phyloP scores from a whole-genome alignment of 2,888 invertebrate species.

The Leucophenga montana region DNA sequence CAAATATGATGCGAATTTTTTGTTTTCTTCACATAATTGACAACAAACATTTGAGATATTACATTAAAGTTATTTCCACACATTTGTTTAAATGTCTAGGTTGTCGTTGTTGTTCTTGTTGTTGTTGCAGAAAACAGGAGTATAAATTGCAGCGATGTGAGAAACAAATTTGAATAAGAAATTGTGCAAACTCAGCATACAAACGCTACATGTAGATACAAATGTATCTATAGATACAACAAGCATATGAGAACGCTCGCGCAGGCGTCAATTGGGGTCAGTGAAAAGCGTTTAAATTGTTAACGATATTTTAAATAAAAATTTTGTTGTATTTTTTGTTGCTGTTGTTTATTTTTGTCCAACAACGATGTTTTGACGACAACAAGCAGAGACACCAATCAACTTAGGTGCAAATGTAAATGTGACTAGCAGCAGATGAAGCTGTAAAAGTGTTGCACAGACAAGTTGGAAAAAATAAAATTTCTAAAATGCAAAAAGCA shows the following conservation, averaged over 20 bases:
- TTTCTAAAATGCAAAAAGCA: constrained; percentile 28
- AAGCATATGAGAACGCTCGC: constrained; percentile 27
- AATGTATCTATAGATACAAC: constrained; percentile 39
- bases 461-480: constrained; percentile 12
- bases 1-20: too few relatives aligned
- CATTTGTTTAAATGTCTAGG: constrained; percentile 5
- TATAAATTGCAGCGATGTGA: too few relatives aligned
- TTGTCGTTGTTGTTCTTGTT: constrained; percentile 5
- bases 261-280: constrained; percentile 67
- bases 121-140: not conserved
- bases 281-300: constrained; percentile 70
- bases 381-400: constrained; percentile 21
- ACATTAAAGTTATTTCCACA: not conserved
- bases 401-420: not conserved
- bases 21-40: too few relatives aligned
- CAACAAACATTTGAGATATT: too few relatives aligned
- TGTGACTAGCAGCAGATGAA: constrained; percentile 12
- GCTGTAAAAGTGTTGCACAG: constrained; percentile 28
- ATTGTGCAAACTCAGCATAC: too few relatives aligned
- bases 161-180: too few relatives aligned
- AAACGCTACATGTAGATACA: not conserved
- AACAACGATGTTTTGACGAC: constrained; percentile 14
- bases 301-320: constrained; percentile 60
- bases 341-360: constrained; percentile 23
- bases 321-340: too few relatives aligned